Evolutionary conservation across 2,113 vertebrate species (phyloP), one percentile per base, ranked within the genome.

Genomic region (Oreochromis niloticus): DNA sequence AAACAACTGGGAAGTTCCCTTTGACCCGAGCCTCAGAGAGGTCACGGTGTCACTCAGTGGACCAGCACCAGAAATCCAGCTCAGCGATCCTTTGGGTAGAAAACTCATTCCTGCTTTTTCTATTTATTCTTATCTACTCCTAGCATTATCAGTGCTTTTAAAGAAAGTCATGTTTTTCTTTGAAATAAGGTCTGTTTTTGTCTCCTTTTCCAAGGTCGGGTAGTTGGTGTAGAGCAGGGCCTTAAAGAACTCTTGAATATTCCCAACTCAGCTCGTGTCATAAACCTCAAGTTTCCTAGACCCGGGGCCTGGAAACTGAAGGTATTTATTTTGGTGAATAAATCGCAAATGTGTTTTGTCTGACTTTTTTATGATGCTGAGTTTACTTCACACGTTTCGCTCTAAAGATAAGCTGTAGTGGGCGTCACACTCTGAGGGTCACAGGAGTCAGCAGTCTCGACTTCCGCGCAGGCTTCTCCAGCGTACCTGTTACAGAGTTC

Each of bases 31-130:
- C 90, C 96, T 99, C 81, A 97, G 97, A 93, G 98, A 99, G 87
- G 97, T 99, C 94, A 98, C 98, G 1, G 95, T 99, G 88, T 98
- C 98, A 3, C 94, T 99, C 85, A 99, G 98, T 0, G 98, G 98
- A 22, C 97, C 97, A 2, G 96, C 96, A 2, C 98, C 98, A 0
- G 91, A 94, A 78, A 97, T 99, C 0, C 95, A 97, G 93, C 96
- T 99, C 83, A 91, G 19, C 7, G 98, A 99, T 90, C 98, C 98
- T 0, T 84, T 96, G 82, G 98, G 98, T 99, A 97, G 14, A 57
- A 36, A 71, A 39, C 10, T 36, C 12, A 22, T 78, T 90, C 9
- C 73, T 27, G 6, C 41, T 7, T 9, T 57, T 81, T 36, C 50
- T 7, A 39, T 56, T 24, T 27, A 36, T 68, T 48, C 19, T 4